Conservation (phyloP, 2,797 vertebrate species). For the Sebastes matsubarae region DNA sequence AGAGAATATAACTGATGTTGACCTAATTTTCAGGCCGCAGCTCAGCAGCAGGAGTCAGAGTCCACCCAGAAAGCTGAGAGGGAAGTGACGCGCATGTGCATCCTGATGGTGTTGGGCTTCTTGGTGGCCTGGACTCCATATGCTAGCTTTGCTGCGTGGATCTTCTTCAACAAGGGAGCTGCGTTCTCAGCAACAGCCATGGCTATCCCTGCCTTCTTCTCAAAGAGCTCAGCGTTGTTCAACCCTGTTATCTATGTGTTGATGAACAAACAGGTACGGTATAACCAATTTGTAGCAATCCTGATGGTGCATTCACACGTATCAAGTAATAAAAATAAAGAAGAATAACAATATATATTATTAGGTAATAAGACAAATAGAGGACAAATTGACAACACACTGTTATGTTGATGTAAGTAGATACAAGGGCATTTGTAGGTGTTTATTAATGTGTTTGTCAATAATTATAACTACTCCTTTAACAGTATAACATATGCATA, state of each 20-base stretch:
- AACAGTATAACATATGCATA: background rate
- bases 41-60: slow-evolving; percentile 86
- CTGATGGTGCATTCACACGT: no score
- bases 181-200: background rate
- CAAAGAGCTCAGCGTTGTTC: slow-evolving; percentile 85
- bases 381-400: no score
- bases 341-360: no score
- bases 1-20: background rate
- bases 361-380: no score
- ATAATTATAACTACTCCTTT: background rate
- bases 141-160: slow-evolving; percentile 48
- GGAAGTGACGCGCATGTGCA: slow-evolving; percentile 87
- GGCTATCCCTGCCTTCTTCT: background rate
- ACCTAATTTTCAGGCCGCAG: slow-evolving; percentile 76
- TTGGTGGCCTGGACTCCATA: slow-evolving; percentile 85
- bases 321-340: no score
- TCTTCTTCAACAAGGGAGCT: background rate
- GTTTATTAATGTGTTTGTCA: background rate
- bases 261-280: slow-evolving; percentile 79
- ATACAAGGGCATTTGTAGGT: background rate
- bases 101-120: slow-evolving; percentile 86
- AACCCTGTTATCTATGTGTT: slow-evolving; percentile 79
- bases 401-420: background rate
- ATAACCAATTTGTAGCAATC: no score
- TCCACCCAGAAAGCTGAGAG: slow-evolving; percentile 87